A percentile compares a stretch with the other conserved stretches of the same genome.
These are phyloP conservation scores for Glyptemys insculpta DNA, from an alignment of 2,797 vertebrate species.

Conservation along the genomic window DNA sequence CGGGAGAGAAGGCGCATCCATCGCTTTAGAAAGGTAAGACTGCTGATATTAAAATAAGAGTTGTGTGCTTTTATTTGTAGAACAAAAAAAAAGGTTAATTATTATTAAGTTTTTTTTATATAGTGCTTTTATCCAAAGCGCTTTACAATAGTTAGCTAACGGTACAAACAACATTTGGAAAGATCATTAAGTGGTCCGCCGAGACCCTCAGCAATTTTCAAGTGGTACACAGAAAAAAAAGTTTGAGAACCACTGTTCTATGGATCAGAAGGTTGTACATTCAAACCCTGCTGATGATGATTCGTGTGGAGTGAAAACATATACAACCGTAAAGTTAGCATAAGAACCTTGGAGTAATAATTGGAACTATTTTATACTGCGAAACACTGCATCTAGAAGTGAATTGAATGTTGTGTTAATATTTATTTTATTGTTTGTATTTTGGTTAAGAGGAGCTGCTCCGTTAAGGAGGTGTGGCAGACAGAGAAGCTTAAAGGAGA, in stretches of 20 bases:
- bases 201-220: too few species aligned
- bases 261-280: background rate
- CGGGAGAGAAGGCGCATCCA: too few species aligned
- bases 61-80: too few species aligned
- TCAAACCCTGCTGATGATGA: constrained; percentile 48
- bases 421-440: constrained; percentile 1
- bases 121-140: too few species aligned
- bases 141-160: too few species aligned
- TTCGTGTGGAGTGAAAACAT: constrained; percentile 55
- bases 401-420: background rate
- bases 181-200: too few species aligned
- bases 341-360: constrained; percentile 59
- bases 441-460: constrained; percentile 63
- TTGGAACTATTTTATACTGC: constrained; percentile 33
- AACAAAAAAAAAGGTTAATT: too few species aligned
- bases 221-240: too few species aligned
- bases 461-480: constrained; percentile 68
- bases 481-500: background rate
- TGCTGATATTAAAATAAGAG: too few species aligned
- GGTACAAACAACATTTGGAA: too few species aligned
- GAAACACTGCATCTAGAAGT: constrained; percentile 55
- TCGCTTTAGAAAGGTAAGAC: too few species aligned
- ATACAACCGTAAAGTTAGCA: constrained; percentile 58
- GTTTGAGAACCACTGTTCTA: background rate
- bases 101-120: too few species aligned